A percentile compares a stretch with the other conserved stretches of the same genome.
phyloP scores from a whole-genome alignment of 2,888 invertebrate genomes.

The Megaustenia siamemsis region DNA sequence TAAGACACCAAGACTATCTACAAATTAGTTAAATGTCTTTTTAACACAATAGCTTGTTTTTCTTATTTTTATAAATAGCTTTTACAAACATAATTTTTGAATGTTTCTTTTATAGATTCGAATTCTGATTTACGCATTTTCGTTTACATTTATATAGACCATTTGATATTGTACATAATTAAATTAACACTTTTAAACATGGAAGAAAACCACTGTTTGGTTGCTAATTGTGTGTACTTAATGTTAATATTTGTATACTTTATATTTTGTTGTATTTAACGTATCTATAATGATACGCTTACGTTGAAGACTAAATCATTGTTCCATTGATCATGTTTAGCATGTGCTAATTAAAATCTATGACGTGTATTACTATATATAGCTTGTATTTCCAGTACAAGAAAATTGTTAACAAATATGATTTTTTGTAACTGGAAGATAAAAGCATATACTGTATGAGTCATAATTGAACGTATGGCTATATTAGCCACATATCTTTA shows the following conservation, averaged over 20 bases:
- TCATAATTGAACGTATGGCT: not conserved
- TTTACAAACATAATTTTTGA: too few species aligned
- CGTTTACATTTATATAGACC: not conserved
- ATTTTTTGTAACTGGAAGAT: not conserved
- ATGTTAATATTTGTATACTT: too few species aligned
- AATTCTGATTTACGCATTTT: too few species aligned
- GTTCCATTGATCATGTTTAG: not conserved
- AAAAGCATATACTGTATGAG: not conserved
- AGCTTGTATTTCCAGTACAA: not conserved
- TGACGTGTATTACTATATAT: not conserved
- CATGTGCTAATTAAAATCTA: not conserved
- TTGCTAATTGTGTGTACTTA: too few species aligned
- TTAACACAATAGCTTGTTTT: too few species aligned
- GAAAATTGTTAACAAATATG: not conserved
- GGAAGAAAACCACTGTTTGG: not conserved
- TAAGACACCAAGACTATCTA: too few species aligned
- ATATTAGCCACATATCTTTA: not conserved
- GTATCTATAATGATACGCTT: not conserved
- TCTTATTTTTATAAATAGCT: too few species aligned
- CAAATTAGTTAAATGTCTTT: too few species aligned
- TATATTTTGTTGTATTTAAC: too few species aligned
- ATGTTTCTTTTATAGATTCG: too few species aligned
- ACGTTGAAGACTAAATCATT: too few species aligned
- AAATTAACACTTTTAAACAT: not conserved
- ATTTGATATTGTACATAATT: not conserved